Percentiles rank a stretch among this genome's conserved stretches.
phyloP scores from a whole-genome alignment of 2,888 invertebrate species.

The Saturnia pavonia region DNA sequence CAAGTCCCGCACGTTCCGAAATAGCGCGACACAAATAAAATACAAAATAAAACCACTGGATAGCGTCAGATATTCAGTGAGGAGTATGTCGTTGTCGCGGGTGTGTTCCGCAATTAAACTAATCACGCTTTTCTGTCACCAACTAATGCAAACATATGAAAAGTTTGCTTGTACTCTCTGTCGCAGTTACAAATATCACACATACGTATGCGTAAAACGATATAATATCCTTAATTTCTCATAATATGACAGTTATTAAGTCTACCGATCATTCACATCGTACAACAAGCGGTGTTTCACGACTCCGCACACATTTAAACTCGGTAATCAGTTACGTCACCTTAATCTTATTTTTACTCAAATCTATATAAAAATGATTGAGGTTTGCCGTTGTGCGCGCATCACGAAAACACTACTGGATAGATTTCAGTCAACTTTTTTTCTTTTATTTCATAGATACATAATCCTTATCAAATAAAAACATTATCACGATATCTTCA shows the following conservation, averaged over 20 bases:
- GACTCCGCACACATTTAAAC: too few species aligned
- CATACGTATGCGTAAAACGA: background rate
- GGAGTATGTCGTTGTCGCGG: constrained; percentile 49
- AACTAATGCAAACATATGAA: constrained; percentile 10
- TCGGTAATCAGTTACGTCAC: too few species aligned
- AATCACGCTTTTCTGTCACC: constrained; percentile 42
- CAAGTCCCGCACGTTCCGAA: constrained; percentile 77
- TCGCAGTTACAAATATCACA: background rate
- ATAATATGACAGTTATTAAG: constrained; percentile 11
- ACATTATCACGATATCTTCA: too few species aligned
- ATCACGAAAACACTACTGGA: too few species aligned
- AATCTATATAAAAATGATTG: too few species aligned
- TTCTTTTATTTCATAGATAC: too few species aligned
- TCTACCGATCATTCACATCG: background rate
- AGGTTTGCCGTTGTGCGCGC: too few species aligned
- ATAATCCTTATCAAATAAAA: too few species aligned
- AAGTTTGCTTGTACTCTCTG: background rate
- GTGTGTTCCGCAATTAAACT: constrained; percentile 58
- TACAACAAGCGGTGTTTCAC: too few species aligned
- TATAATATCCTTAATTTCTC: background rate
- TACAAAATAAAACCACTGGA: constrained; percentile 78
- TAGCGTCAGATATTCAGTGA: constrained; percentile 72
- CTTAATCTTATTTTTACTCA: too few species aligned
- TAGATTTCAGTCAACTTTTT: too few species aligned
- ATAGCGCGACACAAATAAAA: constrained; percentile 82